Base-by-base conservation (phyloP, 2,113 vertebrate genomes). In the Speoplatyrhinus poulsoni region DNA sequence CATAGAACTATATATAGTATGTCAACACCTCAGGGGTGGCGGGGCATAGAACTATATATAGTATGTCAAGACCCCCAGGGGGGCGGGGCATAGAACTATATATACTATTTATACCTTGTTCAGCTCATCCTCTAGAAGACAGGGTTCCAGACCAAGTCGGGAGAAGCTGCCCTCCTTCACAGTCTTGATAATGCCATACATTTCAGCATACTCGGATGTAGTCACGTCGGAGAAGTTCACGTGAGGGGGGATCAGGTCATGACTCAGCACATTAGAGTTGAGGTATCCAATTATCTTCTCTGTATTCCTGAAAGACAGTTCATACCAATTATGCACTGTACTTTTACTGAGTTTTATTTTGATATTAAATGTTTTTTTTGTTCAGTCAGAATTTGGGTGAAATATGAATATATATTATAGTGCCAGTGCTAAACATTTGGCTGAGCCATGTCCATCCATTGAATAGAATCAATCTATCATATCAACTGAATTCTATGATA, bases 271-370 rank as follows among this genome's bases (percentile, higher is more conserved):
- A 0, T 95, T 92, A 62, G 91, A 91, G 89, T 95, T 95, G 75
- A 99, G 92, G 86, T 95, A 98, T 46, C 94, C 96, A 74, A 98
- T 76, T 76, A 99, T 98, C 89, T 97, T 99, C 89, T 98, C 96
- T 0, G 95, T 94, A 0, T 99, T 99, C 79, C 98, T 99, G 70
- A 15, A 3, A 58, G 13, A 62, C 3, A 49, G 58, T 63, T 15
- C 0, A 15, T 11, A 52, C 16, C 36, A 12, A 58, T 15, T 41
- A 32, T 10, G 61, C 46, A 12, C 13, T 60, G 9, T 3, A 13
- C 32, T 13, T 13, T 60, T 9, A 41, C 36, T 41, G 36, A 41
- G 26, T 3, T 26, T 26, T 41, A 41, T 8, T 26, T 41, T 41
- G 6, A 41, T 41, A 41, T 6, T 41, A 41, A 41, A 41, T 41